phyloP scores from a whole-genome alignment of 2,888 invertebrate species.

The Ceramica pisi region DNA sequence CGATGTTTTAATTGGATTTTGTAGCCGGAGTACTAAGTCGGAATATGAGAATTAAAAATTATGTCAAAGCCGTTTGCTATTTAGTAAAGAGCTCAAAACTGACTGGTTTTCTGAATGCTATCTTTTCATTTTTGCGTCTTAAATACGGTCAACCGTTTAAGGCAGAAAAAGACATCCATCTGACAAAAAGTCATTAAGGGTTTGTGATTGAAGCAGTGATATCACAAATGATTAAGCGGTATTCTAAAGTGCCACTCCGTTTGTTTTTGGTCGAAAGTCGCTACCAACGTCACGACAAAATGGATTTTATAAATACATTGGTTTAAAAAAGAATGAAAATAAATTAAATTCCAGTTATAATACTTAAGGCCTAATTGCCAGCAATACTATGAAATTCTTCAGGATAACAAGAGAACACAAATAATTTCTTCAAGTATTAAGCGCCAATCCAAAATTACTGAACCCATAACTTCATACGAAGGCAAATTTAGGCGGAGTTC shows the following conservation, averaged over 20 bases:
- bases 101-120: not conserved
- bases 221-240: slow-evolving; percentile 31
- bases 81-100: not conserved
- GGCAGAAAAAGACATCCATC: not conserved
- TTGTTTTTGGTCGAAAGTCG: slow-evolving; percentile 13
- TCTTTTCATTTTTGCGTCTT: not conserved
- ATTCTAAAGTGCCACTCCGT: slow-evolving; percentile 17
- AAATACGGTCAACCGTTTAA: not conserved
- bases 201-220: slow-evolving; percentile 16
- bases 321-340: not conserved
- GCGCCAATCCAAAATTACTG: not conserved
- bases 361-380: not conserved
- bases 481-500: not conserved
- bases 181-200: slow-evolving; percentile 6
- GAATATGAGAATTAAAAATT: not conserved
- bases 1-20: not conserved
- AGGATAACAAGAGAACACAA: not conserved
- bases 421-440: not conserved
- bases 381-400: not conserved
- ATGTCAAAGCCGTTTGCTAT: not conserved
- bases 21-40: not conserved
- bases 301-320: not conserved
- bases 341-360: not conserved
- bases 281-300: slow-evolving; percentile 1
- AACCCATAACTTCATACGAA: not conserved